These are phyloP conservation scores for Diarsia dahlii DNA, from an alignment of 2,888 invertebrate species.

Conservation along the genomic window DNA sequence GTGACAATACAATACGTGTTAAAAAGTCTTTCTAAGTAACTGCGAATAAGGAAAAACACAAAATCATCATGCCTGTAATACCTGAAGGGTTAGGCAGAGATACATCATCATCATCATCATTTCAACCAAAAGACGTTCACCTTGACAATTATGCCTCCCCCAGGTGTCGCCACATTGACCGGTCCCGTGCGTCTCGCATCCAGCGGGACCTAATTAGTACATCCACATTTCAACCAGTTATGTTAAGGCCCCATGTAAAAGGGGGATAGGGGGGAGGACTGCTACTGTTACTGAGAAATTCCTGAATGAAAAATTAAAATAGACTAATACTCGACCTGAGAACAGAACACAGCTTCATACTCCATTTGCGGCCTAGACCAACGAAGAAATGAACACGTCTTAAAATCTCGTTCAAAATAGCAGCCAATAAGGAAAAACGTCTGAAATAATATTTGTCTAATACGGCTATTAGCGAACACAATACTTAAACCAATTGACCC, in stretches of 20 bases:
- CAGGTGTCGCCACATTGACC: too few species aligned
- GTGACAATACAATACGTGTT: background rate
- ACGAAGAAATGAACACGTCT: background rate
- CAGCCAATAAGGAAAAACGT: conserved; percentile 12
- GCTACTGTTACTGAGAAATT: background rate
- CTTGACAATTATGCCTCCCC: too few species aligned
- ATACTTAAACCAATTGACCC: conserved; percentile 23
- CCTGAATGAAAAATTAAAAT: background rate
- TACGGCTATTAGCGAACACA: conserved; percentile 11
- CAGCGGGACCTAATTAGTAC: background rate
- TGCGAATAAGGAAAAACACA: conserved; percentile 2
- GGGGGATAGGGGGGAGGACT: too few species aligned
- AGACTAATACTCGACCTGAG: background rate
- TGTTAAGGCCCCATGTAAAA: background rate
- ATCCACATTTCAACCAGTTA: background rate
- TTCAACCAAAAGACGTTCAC: too few species aligned
- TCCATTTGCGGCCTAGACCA: background rate
- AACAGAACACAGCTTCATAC: background rate
- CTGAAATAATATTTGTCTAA: conserved; percentile 10
- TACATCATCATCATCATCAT: too few species aligned
- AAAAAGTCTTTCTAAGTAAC: background rate
- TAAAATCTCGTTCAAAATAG: background rate
- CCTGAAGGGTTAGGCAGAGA: background rate
- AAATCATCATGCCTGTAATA: background rate
- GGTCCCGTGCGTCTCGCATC: too few species aligned